Percentiles rank a stretch among this genome's conserved stretches.
Conservation (phyloP, 1,140 invertebrate genomes). For the Formica selysi region DNA sequence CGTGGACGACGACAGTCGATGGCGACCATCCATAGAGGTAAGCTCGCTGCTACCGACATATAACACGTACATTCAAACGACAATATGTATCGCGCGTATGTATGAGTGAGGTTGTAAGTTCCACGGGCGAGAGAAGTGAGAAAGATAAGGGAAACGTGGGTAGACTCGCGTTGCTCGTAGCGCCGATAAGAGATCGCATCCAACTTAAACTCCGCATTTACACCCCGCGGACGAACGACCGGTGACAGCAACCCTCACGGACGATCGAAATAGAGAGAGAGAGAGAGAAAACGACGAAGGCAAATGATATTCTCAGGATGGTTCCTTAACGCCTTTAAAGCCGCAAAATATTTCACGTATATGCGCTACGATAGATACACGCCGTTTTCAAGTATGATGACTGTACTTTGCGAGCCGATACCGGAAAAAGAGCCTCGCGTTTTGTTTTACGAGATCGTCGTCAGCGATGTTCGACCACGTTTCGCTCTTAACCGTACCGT, state of each 20-base stretch:
- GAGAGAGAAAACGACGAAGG: neutral
- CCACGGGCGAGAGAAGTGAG: conserved; percentile 63
- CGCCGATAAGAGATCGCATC: conserved; percentile 81
- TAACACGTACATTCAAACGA: conserved; percentile 70
- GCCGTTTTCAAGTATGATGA: conserved; percentile 57
- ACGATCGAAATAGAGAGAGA: neutral
- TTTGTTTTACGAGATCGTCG: conserved; percentile 60
- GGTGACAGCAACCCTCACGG: conserved; percentile 46
- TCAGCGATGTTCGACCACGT: conserved; percentile 26
- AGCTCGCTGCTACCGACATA: conserved; percentile 21
- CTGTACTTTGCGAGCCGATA: conserved; percentile 53
- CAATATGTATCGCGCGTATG: conserved; percentile 75
- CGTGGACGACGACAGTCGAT: conserved; percentile 53
- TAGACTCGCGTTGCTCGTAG: conserved; percentile 79
- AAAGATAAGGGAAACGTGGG: conserved; percentile 84
- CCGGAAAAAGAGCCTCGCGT: conserved; percentile 56
- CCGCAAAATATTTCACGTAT: conserved; percentile 56
- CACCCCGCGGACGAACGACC: conserved; percentile 68
- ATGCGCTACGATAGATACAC: conserved; percentile 51
- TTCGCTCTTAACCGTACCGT: conserved; percentile 7
- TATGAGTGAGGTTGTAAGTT: conserved; percentile 71
- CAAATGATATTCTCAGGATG: conserved; percentile 56
- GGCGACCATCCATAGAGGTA: conserved; percentile 47
- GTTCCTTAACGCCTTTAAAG: conserved; percentile 42
- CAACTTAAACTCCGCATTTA: conserved; percentile 78